These are phyloP conservation scores for Drosophila oshimai DNA, from an alignment of 1,140 invertebrate species.

Conservation along the genomic window DNA sequence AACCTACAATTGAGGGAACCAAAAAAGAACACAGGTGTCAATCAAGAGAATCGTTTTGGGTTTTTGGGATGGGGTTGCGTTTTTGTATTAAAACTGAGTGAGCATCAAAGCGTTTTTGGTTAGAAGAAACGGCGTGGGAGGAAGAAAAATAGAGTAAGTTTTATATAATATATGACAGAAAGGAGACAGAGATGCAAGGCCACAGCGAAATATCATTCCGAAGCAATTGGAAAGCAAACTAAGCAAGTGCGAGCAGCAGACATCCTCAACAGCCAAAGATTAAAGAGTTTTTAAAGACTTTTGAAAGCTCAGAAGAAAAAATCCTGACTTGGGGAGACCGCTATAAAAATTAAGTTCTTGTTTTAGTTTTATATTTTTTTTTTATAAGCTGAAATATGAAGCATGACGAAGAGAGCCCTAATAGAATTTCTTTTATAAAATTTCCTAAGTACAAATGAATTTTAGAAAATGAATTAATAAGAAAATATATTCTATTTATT, in stretches of 20 bases:
- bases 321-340: not conserved
- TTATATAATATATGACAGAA: not conserved
- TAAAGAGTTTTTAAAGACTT: not conserved
- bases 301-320: not conserved
- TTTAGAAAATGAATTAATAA: too few species aligned
- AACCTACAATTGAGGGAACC: constrained; percentile 84
- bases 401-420: too few species aligned
- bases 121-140: constrained; percentile 29
- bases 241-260: constrained; percentile 27
- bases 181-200: constrained; percentile 23
- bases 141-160: constrained; percentile 17
- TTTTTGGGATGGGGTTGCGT: constrained; percentile 22
- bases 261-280: not conserved
- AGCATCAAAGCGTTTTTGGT: constrained; percentile 36
- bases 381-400: too few species aligned
- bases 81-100: constrained; percentile 28
- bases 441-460: too few species aligned
- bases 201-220: constrained; percentile 34
- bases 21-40: not conserved
- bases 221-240: constrained; percentile 30
- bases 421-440: too few species aligned
- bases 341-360: too few species aligned
- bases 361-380: too few species aligned
- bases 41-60: not conserved
- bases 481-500: too few species aligned